phyloP scores from a whole-genome alignment of 1,140 invertebrate species.

The Neuroterus valhalla region DNA sequence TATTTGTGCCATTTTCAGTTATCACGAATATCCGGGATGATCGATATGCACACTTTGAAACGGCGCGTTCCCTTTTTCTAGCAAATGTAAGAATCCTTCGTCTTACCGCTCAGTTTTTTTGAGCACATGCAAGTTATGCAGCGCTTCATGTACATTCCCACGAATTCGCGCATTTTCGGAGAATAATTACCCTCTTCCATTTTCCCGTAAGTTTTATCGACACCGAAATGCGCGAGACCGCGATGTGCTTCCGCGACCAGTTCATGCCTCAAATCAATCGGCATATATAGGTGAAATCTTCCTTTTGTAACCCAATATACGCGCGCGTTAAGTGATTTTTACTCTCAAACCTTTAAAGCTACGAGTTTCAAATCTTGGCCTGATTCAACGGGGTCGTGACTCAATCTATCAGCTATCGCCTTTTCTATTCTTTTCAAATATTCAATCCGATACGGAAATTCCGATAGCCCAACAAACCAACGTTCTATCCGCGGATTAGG shows the following conservation, averaged over 20 bases:
- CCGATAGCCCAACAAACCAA: too few relatives aligned
- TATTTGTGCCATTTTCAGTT: conserved; percentile 18
- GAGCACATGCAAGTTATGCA: conserved; percentile 51
- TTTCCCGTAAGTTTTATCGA: conserved; percentile 41
- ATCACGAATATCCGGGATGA: too few relatives aligned
- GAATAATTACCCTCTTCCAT: too few relatives aligned
- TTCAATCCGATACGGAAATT: not conserved
- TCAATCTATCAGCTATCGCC: not conserved
- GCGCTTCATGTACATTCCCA: conserved; percentile 41
- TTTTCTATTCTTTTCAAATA: not conserved
- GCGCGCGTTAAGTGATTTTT: conserved; percentile 42
- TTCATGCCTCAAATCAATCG: too few relatives aligned
- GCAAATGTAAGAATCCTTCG: not conserved
- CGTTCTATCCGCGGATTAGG: not conserved
- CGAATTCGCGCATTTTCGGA: conserved; percentile 40
- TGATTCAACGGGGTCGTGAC: too few relatives aligned
- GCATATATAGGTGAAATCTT: too few relatives aligned
- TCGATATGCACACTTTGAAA: not conserved
- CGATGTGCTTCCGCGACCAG: conserved; percentile 33
- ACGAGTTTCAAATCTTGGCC: conserved; percentile 25
- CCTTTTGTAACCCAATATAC: too few relatives aligned
- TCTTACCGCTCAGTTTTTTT: conserved; percentile 25
- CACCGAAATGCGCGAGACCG: conserved; percentile 44
- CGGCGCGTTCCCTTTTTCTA: not conserved
- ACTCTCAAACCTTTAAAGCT: conserved; percentile 26